Evolutionary conservation across 2,113 vertebrate species (phyloP).

Genomic region (Nesogale talazaci): DNA sequence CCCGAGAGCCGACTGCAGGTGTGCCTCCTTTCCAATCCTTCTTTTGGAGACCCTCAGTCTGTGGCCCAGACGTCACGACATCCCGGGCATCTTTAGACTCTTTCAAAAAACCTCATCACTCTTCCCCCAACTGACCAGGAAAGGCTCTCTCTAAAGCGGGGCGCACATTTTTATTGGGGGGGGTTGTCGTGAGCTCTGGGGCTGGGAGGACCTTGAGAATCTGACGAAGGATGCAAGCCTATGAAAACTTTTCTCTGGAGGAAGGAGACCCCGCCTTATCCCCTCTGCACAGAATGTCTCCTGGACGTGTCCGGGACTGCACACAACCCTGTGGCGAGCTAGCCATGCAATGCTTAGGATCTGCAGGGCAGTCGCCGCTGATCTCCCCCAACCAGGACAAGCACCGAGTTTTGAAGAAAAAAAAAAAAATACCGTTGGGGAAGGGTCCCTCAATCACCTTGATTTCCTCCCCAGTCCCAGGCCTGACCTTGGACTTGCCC

Average conservation of each 20-base stretch:
- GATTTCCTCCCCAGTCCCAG: neutral
- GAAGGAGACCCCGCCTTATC: neutral
- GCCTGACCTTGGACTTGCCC: too few relatives aligned
- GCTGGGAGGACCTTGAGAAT: neutral
- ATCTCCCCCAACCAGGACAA: neutral
- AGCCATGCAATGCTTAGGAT: neutral
- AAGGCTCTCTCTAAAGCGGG: constrained; percentile 35
- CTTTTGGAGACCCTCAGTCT: neutral
- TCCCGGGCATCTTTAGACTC: neutral
- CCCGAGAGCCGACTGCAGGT: neutral
- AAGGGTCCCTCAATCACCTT: neutral
- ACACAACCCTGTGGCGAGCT: neutral
- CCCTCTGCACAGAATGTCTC: neutral
- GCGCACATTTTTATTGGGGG: constrained; percentile 6
- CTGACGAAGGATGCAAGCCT: neutral
- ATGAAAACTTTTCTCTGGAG: neutral
- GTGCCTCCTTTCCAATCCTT: neutral
- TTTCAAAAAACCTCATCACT: neutral
- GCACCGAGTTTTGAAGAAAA: constrained; percentile 28
- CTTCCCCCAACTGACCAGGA: neutral
- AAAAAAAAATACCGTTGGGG: neutral
- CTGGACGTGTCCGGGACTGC: too few relatives aligned
- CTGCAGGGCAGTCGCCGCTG: neutral
- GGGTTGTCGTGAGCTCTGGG: too few relatives aligned
- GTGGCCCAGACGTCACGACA: neutral